A percentile compares a stretch with the other conserved stretches of the same genome.
These are phyloP conservation scores for Peromyscus leucopus DNA, from an alignment of 2,113 vertebrate genomes.

Conservation along the genomic window DNA sequence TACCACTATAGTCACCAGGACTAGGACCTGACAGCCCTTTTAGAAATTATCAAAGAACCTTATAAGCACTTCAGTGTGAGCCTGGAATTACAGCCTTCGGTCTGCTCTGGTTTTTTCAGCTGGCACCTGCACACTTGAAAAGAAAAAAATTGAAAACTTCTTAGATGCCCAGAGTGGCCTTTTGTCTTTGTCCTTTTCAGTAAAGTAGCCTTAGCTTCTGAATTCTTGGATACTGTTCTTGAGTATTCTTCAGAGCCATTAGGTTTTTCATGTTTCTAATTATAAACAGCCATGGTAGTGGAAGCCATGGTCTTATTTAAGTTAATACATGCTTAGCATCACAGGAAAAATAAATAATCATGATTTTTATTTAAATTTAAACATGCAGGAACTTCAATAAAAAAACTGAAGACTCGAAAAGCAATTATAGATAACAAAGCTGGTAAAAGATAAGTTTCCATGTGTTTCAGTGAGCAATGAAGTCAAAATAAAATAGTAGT, in stretches of 20 bases:
- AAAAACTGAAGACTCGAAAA: background rate
- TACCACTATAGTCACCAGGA: background rate
- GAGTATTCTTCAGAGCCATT: slow-evolving; percentile 59
- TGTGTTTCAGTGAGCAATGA: background rate
- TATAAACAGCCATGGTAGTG: slow-evolving; percentile 53
- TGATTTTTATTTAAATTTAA: slow-evolving; percentile 70
- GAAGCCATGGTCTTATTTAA: slow-evolving; percentile 45
- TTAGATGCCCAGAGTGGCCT: slow-evolving; percentile 20
- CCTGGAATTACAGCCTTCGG: slow-evolving; percentile 27
- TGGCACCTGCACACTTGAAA: slow-evolving; percentile 65
- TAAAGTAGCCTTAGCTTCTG: slow-evolving; percentile 32
- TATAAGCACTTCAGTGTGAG: background rate
- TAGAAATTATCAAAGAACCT: slow-evolving; percentile 6
- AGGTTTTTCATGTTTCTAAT: slow-evolving; percentile 53
- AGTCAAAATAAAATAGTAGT: slow-evolving; percentile 31
- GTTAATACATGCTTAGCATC: slow-evolving; percentile 64
- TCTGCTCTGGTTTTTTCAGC: slow-evolving; percentile 55
- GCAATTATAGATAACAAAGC: background rate
- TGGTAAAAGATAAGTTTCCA: background rate
- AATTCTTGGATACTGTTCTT: slow-evolving; percentile 47
- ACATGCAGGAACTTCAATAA: slow-evolving; percentile 14
- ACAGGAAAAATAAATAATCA: slow-evolving; percentile 64
- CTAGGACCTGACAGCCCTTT: background rate
- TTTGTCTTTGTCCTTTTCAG: slow-evolving; percentile 56
- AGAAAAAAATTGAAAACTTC: slow-evolving; percentile 33